Conservation (phyloP, 2,797 vertebrate genomes). For the Rallus crepitans region DNA sequence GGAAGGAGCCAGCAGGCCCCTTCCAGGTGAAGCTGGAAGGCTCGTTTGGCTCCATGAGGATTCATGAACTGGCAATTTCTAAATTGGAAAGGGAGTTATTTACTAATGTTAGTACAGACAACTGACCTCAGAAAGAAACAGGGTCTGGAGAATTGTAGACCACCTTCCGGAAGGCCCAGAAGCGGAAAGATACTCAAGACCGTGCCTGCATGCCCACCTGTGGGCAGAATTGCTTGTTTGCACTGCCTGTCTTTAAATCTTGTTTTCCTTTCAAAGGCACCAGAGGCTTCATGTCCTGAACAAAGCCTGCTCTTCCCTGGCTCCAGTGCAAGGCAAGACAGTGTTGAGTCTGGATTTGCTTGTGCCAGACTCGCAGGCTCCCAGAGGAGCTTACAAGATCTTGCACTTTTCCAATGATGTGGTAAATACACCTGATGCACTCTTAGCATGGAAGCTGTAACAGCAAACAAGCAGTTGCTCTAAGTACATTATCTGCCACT, state of each 20-base stretch:
- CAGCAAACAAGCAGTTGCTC: neutral
- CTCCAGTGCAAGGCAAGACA: neutral
- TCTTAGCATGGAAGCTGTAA: neutral
- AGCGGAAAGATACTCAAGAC: neutral
- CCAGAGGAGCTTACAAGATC: neutral
- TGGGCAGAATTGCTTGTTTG: neutral
- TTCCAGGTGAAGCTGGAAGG: too few relatives aligned
- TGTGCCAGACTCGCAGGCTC: neutral
- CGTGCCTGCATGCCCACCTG: fast-evolving
- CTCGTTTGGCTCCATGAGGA: fast-evolving
- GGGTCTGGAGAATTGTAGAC: neutral
- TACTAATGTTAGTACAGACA: neutral
- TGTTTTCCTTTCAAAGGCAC: neutral
- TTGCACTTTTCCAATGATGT: neutral
- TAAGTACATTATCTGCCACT: neutral
- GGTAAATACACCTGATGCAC: neutral
- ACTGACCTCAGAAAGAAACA: neutral
- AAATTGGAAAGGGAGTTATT: neutral
- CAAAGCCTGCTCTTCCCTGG: neutral
- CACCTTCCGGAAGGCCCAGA: neutral
- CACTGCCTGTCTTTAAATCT: neutral
- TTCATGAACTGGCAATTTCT: neutral
- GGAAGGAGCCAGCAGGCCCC: neutral
- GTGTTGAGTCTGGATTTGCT: neutral
- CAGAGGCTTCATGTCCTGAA: fast-evolving